Conservation (phyloP, 2,113 vertebrate genomes). For the Petroica traversi region DNA sequence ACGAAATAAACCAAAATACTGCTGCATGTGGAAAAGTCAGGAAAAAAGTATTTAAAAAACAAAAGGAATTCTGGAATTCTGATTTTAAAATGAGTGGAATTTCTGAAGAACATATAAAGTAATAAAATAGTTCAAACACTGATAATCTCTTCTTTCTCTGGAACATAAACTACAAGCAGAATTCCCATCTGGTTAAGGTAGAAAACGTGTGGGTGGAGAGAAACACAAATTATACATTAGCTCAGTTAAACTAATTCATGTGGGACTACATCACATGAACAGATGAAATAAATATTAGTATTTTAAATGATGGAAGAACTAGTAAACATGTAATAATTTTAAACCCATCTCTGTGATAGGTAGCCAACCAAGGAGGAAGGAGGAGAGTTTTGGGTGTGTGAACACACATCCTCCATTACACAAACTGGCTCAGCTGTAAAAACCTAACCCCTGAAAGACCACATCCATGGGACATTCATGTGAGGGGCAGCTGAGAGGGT, state of each 20-base stretch:
- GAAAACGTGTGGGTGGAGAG: neutral
- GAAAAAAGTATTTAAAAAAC: neutral
- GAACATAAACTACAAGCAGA: slow-evolving; percentile 2
- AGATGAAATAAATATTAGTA: slow-evolving; percentile 35
- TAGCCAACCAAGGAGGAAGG: neutral
- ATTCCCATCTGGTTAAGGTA: slow-evolving; percentile 54
- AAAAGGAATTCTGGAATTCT: neutral
- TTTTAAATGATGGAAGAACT: slow-evolving; percentile 10
- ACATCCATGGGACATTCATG: neutral
- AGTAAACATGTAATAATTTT: neutral
- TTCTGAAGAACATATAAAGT: neutral
- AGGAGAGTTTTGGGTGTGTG: neutral
- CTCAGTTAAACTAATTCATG: slow-evolving; percentile 58
- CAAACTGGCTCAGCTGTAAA: neutral
- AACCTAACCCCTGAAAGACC: neutral
- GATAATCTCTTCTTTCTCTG: slow-evolving; percentile 12
- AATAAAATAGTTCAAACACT: neutral
- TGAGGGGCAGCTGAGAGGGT: neutral
- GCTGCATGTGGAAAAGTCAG: neutral
- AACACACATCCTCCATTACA: neutral
- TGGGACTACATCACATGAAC: neutral
- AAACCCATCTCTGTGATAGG: neutral
- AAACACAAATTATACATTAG: slow-evolving; percentile 61
- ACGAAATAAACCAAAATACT: neutral
- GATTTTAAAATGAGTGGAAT: neutral